phyloP scores from a whole-genome alignment of 2,113 vertebrate genomes.

The Epinephelus fuscoguttatus region DNA sequence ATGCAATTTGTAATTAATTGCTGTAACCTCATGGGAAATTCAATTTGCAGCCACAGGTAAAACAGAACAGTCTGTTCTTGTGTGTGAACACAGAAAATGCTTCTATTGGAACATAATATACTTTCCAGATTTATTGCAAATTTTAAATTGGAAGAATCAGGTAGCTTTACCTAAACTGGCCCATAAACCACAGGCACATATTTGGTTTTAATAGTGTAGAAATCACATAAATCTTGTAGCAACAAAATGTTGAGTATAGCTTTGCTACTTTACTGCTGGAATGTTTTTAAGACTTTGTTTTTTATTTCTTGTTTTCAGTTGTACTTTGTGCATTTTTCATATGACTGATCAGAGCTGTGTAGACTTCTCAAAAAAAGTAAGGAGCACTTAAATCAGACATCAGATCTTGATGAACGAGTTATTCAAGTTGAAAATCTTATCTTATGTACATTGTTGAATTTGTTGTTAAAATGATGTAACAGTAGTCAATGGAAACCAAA shows the following conservation, averaged over 20 bases:
- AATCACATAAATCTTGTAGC: neutral
- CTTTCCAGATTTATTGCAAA: neutral
- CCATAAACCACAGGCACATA: too few species aligned
- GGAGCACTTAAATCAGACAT: too few species aligned
- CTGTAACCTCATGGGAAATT: slow-evolving; percentile 29
- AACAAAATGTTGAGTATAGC: neutral
- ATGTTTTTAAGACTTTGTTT: neutral
- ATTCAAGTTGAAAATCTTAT: too few species aligned
- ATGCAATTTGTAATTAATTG: slow-evolving; percentile 32
- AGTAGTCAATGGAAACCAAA: too few species aligned
- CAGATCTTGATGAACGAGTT: too few species aligned
- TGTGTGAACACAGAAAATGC: neutral
- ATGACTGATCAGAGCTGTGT: neutral
- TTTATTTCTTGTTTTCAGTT: too few species aligned
- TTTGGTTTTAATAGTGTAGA: neutral
- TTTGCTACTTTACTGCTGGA: neutral
- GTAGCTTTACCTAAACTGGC: neutral
- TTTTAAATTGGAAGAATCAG: neutral
- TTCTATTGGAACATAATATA: neutral
- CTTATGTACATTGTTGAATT: too few species aligned
- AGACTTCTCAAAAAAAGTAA: too few species aligned
- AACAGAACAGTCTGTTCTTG: neutral
- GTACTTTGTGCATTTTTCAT: neutral
- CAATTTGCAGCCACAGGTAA: slow-evolving; percentile 7
- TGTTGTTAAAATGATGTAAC: too few species aligned